Base-by-base conservation (phyloP, 1,140 invertebrate species). In the Druon quercuslanigerum region DNA sequence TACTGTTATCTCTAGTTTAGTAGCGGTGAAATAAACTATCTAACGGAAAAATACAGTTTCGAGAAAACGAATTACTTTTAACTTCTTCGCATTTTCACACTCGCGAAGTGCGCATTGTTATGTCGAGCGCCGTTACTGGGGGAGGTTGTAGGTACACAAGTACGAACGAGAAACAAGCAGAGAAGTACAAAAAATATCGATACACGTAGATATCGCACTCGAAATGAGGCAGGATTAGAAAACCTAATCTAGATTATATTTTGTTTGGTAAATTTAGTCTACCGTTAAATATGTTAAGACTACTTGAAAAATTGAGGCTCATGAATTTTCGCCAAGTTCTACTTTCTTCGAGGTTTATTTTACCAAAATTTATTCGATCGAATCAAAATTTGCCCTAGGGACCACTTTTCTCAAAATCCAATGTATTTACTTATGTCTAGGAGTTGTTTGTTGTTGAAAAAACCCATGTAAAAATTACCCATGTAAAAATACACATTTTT, bases 41-140 rank as follows among this genome's bases (percentile, higher is more conserved):
- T 66, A 66, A 66, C 60, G 60, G 60, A 66, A 66, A 60, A 46
- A 66, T 40, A 66, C 40, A 66, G 60, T 66, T 66, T 33, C 60
- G 40, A 66, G 60, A 66, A 66, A 66, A 66, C 60, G 60, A 66
- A 66, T 66, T 66, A 66, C 60, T 46, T 66, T 66, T 66, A 40
- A 66, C 60, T 66, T 0, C 60, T 66, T 66, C 3, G 60, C 60
- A 66, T 46, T 66, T 66, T 66, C 60, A 66, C 60, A 66, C 60
- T 40, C 60, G 60, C 60, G 1, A 66, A 66, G 60, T 66, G 60
- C 33, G 25, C 60, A 66, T 66, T 66, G 60, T 66, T 66, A 33
- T 66, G 60, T 66, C 60, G 60, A 66, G 40, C 60, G 60, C 60
- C 60, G 60, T 66, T 66, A 66, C 60, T 13, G 60, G 33, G 25